A percentile compares a stretch with the other conserved stretches of the same genome.
Evolutionary conservation across 2,113 vertebrate species (phyloP).

Genomic region (Chaenogobius annularis): DNA sequence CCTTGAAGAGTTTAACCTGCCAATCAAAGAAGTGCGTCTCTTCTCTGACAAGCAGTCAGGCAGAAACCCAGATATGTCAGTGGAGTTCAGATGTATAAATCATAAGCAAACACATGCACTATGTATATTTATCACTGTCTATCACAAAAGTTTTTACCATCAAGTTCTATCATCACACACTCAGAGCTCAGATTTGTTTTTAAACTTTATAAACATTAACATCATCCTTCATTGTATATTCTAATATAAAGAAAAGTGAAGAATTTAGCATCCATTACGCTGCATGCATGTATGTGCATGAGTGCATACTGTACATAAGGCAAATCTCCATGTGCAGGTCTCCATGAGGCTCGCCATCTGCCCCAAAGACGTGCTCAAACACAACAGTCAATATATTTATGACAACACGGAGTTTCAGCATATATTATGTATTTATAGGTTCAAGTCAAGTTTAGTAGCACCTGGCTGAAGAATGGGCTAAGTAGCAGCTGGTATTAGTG

Average conservation of each 20-base stretch:
- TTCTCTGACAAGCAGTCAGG: slow-evolving; percentile 50
- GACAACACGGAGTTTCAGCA: not conserved
- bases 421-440: not conserved
- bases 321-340: slow-evolving; percentile 35
- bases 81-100: slow-evolving; percentile 39
- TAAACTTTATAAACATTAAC: not conserved
- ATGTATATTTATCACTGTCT: not conserved
- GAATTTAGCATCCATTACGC: slow-evolving; percentile 38
- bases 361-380: slow-evolving; percentile 8
- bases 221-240: not conserved
- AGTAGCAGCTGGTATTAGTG: slow-evolving; percentile 32
- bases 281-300: slow-evolving; percentile 24
- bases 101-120: slow-evolving; percentile 23
- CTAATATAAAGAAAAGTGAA: not conserved
- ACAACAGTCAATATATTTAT: not conserved
- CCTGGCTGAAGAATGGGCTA: slow-evolving; percentile 42
- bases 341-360: slow-evolving; percentile 58
- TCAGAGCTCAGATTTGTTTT: no score
- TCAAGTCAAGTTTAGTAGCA: slow-evolving; percentile 2
- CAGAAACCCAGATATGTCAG: slow-evolving; percentile 70
- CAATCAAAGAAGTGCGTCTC: slow-evolving; percentile 60
- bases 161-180: no score
- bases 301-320: slow-evolving; percentile 26
- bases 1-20: slow-evolving; percentile 70
- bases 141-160: slow-evolving; percentile 10